Base-by-base conservation (phyloP, 2,113 vertebrate species). In the Leptodactylus fuscus region DNA sequence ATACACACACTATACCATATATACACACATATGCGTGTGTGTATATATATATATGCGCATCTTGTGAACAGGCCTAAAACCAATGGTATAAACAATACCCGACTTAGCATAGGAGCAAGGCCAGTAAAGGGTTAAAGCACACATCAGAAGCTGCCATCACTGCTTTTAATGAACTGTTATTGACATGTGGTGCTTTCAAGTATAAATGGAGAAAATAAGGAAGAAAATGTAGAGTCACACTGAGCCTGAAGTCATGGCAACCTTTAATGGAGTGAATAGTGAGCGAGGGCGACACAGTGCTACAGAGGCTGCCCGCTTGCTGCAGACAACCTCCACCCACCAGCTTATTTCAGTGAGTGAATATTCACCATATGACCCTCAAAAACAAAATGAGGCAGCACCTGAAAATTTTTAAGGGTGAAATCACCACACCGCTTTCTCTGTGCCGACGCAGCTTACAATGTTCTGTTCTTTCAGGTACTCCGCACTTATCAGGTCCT, bases 191-290 rank as follows among this genome's bases (percentile, higher is more conserved):
- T 0, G 29, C 10, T n/a, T 36, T 55, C 20, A 41, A 20, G 34
- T 29, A 60, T 44, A 80, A 41, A 38, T 41, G 32, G 51, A 38
- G 20, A 58, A 79, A 58, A 38, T 79, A 41, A 7, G 55, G 34
- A 22, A 7, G 53, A 36, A 60, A 62, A 11, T n/a, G 36, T 36
- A 24, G 18, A 38, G 10, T 41, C 53, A 22, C 36, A 27, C 77
- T 60, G 77, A 10, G 77, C 53, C 29, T 1, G 71, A 58, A 85
- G 58, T 67, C 62, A 38, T 85, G 58, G 29, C 48, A 67, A 65
- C 76, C 32, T 53, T 34, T 81, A 79, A 15, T 38, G 27, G 62
- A 88, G 34, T 48, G 5, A 32, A 9, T 22, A 88, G 34, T 53
- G 5, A 32, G 5, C 60, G 11, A 5, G 20, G n/a, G n/a, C n/a